These are phyloP conservation scores for Zele albiditarsus DNA, from an alignment of 2,888 invertebrate species.

Conservation along the genomic window DNA sequence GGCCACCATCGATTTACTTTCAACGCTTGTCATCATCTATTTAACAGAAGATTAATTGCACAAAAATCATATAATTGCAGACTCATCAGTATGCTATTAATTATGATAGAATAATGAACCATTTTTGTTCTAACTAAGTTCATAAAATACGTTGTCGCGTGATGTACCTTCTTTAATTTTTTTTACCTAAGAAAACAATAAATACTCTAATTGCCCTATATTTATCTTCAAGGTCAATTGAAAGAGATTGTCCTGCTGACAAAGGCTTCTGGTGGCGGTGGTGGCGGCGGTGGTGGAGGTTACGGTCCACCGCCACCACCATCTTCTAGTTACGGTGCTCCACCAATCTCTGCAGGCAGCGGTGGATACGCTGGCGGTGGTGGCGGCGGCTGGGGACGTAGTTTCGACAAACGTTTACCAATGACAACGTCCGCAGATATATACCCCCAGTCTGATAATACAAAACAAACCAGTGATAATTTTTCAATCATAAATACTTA, in stretches of 20 bases:
- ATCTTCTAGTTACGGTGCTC: conserved; percentile 64
- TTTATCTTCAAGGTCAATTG: conserved; percentile 54
- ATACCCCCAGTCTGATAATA: conserved; percentile 45
- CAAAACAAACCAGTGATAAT: conserved; percentile 29
- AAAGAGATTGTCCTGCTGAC: conserved; percentile 72
- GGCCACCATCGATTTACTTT: no score
- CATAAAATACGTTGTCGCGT: no score
- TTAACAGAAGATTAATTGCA: no score
- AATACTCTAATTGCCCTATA: no score
- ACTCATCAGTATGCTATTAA: no score
- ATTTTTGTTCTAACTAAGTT: no score
- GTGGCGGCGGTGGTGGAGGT: conserved; percentile 73
- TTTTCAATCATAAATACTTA: conserved; percentile 20
- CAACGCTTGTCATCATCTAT: no score
- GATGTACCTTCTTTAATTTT: no score
- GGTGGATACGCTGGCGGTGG: conserved; percentile 66
- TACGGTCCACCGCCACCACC: conserved; percentile 64
- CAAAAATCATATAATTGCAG: no score
- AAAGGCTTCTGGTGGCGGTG: conserved; percentile 72
- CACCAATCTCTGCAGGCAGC: conserved; percentile 62
- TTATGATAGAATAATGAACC: no score
- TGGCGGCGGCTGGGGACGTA: conserved; percentile 75
- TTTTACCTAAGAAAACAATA: no score
- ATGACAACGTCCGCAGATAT: conserved; percentile 57
- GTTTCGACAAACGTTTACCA: conserved; percentile 70